Percentiles rank a stretch among this genome's conserved stretches.
These are phyloP conservation scores for Apodemia duryi DNA, from an alignment of 2,888 invertebrate species.

Conservation along the genomic window DNA sequence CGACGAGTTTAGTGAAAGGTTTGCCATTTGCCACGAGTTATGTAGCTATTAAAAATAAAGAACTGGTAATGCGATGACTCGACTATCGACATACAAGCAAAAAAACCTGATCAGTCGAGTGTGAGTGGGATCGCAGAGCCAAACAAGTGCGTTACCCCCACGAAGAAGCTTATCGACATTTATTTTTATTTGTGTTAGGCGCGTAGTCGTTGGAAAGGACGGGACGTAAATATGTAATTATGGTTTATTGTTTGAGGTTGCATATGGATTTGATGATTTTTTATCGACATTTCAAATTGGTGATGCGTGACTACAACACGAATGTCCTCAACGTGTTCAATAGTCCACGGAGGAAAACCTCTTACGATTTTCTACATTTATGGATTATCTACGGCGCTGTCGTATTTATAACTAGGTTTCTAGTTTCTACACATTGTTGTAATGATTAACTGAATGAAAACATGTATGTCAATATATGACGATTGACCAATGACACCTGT, in stretches of 20 bases:
- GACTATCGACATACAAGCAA: slow-evolving; percentile 47
- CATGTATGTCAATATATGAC: background rate
- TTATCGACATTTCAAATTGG: slow-evolving; percentile 23
- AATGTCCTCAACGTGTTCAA: slow-evolving; percentile 19
- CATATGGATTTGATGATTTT: slow-evolving; percentile 23
- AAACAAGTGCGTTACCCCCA: slow-evolving; percentile 77
- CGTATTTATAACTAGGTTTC: background rate
- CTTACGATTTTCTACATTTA: slow-evolving; percentile 16
- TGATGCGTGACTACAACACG: slow-evolving; percentile 21
- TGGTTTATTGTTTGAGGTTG: slow-evolving; percentile 19
- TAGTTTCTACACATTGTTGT: slow-evolving; percentile 1
- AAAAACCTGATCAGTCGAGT: slow-evolving; percentile 47
- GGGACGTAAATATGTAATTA: slow-evolving; percentile 18
- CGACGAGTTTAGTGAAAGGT: slow-evolving; percentile 55
- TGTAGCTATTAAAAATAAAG: slow-evolving; percentile 61
- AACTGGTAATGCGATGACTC: slow-evolving; percentile 68
- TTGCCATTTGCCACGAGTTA: slow-evolving; percentile 52
- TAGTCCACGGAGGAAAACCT: slow-evolving; percentile 21
- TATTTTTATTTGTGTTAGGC: slow-evolving; percentile 59
- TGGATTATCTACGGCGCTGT: background rate
- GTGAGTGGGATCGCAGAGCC: slow-evolving; percentile 56
- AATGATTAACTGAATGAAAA: background rate
- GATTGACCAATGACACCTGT: too few species aligned
- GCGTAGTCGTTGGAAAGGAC: slow-evolving; percentile 40
- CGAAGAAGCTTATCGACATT: slow-evolving; percentile 68